These are phyloP conservation scores for Neolamprologus modestus DNA, from an alignment of 2,113 vertebrate genomes.

Conservation along the genomic window DNA sequence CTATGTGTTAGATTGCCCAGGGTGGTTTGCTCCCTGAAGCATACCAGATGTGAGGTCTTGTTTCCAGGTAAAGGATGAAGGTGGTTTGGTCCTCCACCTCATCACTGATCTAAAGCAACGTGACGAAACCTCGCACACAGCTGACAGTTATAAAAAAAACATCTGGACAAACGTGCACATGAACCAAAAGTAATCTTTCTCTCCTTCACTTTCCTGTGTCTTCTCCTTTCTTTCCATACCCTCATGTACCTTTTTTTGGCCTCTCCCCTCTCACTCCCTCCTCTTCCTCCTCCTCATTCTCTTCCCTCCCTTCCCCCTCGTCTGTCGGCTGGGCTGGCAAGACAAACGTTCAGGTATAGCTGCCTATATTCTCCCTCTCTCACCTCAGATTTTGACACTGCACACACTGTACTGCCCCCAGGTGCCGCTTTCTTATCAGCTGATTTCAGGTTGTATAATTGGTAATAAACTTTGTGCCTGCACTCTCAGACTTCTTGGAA, in stretches of 20 bases:
- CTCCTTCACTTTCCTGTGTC: slow-evolving; percentile 61
- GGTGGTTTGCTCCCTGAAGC: background rate
- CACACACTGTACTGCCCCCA: slow-evolving; percentile 10
- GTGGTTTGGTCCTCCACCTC: background rate
- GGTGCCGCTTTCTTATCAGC: slow-evolving; percentile 19
- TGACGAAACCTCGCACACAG: background rate
- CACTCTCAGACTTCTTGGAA: background rate
- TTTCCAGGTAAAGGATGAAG: background rate
- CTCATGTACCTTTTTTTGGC: slow-evolving; percentile 21
- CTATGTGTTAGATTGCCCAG: background rate
- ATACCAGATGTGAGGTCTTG: background rate
- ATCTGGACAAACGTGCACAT: slow-evolving; percentile 17
- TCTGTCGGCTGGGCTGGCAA: slow-evolving; percentile 65
- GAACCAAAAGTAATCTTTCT: slow-evolving; percentile 67
- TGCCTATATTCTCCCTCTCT: slow-evolving; percentile 60
- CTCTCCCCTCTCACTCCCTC: slow-evolving; percentile 30
- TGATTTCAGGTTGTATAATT: background rate
- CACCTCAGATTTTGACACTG: slow-evolving; percentile 48
- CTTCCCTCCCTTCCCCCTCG: slow-evolving; percentile 22
- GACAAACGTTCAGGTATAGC: slow-evolving; percentile 70
- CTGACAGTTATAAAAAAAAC: background rate
- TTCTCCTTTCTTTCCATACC: slow-evolving; percentile 44
- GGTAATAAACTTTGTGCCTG: background rate
- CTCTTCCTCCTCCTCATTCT: background rate
- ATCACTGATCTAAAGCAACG: background rate